Evolutionary conservation across 2,888 invertebrate genomes (phyloP).

Genomic region (Rotaria sp.): DNA sequence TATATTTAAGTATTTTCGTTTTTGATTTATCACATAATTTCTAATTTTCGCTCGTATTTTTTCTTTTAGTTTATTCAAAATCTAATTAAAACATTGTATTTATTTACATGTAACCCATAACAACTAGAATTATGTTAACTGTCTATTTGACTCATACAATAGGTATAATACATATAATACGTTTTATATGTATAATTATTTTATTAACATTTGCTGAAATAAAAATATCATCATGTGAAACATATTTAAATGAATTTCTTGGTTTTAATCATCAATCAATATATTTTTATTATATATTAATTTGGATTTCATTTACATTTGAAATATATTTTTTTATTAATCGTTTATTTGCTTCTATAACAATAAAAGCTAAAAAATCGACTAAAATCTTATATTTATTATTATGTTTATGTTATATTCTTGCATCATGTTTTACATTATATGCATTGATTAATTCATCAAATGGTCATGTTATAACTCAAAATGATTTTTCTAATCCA

Average conservation of each 20-base stretch:
- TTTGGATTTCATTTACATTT: not conserved
- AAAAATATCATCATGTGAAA: not conserved
- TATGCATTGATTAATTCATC: not conserved
- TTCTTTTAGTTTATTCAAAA: too few relatives aligned
- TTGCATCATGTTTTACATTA: not conserved
- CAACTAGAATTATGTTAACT: not conserved
- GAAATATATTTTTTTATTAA: not conserved
- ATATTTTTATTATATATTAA: not conserved
- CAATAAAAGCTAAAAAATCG: not conserved
- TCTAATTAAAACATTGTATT: not conserved
- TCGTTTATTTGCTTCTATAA: not conserved
- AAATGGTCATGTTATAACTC: not conserved
- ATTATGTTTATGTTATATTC: not conserved
- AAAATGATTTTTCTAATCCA: not conserved
- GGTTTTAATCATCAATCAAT: not conserved
- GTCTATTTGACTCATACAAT: not conserved
- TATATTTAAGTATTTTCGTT: too few relatives aligned
- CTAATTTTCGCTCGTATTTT: too few relatives aligned
- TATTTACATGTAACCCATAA: not conserved
- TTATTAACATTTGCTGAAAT: not conserved
- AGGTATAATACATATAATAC: not conserved
- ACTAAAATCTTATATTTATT: not conserved
- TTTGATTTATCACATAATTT: too few relatives aligned
- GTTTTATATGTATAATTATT: not conserved
- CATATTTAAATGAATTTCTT: not conserved